phyloP scores from a whole-genome alignment of 2,888 invertebrate species.

The Lasioglossum figueresi region DNA sequence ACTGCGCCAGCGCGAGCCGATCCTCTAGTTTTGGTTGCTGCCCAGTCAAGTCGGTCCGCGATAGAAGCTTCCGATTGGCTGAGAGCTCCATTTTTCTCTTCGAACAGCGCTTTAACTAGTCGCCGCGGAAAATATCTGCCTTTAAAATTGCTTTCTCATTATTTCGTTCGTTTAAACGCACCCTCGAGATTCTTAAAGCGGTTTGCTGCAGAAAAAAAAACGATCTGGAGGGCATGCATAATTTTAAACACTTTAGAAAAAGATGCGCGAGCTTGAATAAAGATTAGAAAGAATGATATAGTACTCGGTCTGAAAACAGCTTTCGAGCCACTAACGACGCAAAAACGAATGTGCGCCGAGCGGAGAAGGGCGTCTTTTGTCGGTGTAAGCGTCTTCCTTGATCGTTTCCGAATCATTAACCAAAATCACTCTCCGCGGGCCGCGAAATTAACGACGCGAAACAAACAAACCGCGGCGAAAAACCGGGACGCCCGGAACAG shows the following conservation, averaged over 20 bases:
- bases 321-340: background rate
- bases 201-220: too few species aligned
- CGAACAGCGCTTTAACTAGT: background rate
- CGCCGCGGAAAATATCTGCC: too few species aligned
- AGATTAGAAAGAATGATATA: background rate
- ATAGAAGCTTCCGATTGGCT: background rate
- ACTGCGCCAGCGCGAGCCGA: background rate
- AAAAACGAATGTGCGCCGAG: background rate
- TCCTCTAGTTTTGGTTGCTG: background rate
- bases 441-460: conserved; percentile 49
- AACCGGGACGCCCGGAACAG: background rate
- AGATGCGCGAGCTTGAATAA: background rate
- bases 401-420: conserved; percentile 55
- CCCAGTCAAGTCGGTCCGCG: background rate
- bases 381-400: conserved; percentile 10
- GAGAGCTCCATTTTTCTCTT: background rate
- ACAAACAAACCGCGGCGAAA: background rate
- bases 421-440: conserved; percentile 36
- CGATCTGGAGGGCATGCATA: too few species aligned
- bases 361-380: background rate
- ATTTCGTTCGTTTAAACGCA: too few species aligned
- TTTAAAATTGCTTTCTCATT: too few species aligned
- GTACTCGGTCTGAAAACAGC: background rate
- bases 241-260: background rate
- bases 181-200: too few species aligned